Conservation (phyloP, 1,140 invertebrate species). For the Asobara japonica region DNA sequence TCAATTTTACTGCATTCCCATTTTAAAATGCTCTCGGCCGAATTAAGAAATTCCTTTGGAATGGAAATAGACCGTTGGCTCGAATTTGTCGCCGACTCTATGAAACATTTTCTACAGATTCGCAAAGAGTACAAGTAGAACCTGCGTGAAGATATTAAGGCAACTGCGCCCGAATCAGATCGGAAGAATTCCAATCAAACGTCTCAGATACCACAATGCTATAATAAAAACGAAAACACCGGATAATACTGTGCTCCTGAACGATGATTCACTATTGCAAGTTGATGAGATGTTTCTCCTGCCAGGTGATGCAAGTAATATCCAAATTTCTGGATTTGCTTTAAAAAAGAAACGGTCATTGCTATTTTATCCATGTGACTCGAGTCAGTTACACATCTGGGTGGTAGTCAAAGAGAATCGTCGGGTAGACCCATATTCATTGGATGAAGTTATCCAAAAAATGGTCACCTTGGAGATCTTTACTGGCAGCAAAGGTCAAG, state of each 20-base stretch:
- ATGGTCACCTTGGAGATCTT: not conserved
- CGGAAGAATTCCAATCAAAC: not conserved
- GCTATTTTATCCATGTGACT: slow-evolving; percentile 23
- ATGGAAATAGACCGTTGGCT: not conserved
- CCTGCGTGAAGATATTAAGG: not conserved
- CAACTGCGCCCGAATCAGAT: not conserved
- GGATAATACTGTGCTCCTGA: slow-evolving; percentile 22
- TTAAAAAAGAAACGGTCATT: slow-evolving; percentile 1
- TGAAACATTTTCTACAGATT: not conserved
- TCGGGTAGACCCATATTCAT: not conserved
- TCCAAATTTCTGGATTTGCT: not conserved
- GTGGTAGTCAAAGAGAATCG: slow-evolving; percentile 6
- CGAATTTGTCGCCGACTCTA: slow-evolving; percentile 20
- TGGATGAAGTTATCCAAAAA: slow-evolving; percentile 6
- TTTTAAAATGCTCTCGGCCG: slow-evolving; percentile 18
- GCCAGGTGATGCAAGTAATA: not conserved
- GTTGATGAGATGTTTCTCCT: not conserved
- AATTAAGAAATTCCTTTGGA: not conserved
- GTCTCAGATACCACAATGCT: not conserved
- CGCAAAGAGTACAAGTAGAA: not conserved
- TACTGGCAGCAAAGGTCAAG: not conserved
- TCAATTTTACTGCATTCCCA: not conserved
- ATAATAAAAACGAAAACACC: slow-evolving; percentile 10
- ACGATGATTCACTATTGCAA: slow-evolving; percentile 12
- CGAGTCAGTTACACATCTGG: slow-evolving; percentile 19